phyloP scores from a whole-genome alignment of 2,113 vertebrate species.

The Actenoides lindsayi region DNA sequence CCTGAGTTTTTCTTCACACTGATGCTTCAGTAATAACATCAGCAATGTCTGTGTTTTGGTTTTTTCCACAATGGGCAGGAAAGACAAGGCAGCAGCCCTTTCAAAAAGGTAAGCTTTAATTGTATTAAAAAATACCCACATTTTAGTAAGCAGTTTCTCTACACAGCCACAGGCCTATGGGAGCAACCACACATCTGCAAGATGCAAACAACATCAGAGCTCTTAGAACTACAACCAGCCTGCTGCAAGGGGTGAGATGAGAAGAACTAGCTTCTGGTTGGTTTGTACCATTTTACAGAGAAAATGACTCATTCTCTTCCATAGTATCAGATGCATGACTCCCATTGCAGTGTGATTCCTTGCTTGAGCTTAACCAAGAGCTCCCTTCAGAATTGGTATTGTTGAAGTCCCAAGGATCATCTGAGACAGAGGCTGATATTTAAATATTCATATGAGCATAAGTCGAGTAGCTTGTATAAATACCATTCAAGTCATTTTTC shows the following conservation, averaged over 20 bases:
- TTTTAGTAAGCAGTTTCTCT: slow-evolving; percentile 73
- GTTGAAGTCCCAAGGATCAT: not conserved
- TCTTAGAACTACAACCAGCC: slow-evolving; percentile 2
- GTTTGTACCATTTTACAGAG: not conserved
- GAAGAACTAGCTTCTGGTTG: slow-evolving; percentile 10
- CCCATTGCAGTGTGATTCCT: not conserved
- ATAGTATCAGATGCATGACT: not conserved
- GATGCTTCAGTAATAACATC: not conserved
- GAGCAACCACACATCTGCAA: slow-evolving; percentile 53
- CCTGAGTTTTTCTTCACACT: not conserved
- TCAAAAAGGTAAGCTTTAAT: slow-evolving; percentile 80
- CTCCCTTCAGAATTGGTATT: not conserved
- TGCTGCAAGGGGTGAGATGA: not conserved
- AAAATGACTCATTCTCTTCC: not conserved
- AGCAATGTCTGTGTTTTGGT: not conserved
- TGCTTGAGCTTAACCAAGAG: not conserved
- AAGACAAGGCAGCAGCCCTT: slow-evolving; percentile 52
- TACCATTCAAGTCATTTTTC: not conserved
- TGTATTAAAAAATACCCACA: slow-evolving; percentile 65
- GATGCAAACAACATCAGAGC: slow-evolving; percentile 50
- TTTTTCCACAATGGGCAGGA: slow-evolving; percentile 1
- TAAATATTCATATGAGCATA: not conserved
- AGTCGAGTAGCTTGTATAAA: not conserved
- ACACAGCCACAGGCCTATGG: slow-evolving; percentile 53
- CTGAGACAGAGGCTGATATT: not conserved